Conservation (phyloP, 2,113 vertebrate species). For the Proterorhinus semilunaris region DNA sequence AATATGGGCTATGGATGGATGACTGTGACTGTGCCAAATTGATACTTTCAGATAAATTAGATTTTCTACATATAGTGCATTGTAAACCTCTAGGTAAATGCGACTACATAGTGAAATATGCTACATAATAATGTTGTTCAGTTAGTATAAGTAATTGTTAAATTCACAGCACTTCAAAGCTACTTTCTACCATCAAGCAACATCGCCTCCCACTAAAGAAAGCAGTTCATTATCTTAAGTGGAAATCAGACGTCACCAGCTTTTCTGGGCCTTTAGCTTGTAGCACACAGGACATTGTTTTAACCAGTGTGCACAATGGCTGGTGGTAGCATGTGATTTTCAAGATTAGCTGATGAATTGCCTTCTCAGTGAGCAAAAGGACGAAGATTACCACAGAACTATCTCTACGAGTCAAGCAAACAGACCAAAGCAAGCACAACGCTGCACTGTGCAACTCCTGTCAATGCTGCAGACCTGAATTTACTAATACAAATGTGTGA, state of each 20-base stretch:
- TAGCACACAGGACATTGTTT: not conserved
- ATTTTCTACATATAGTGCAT: too few relatives aligned
- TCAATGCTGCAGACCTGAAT: not conserved
- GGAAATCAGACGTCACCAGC: conserved; percentile 47
- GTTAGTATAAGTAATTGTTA: conserved; percentile 4
- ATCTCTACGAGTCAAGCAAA: conserved; percentile 62
- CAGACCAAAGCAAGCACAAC: conserved; percentile 58
- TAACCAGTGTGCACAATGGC: conserved; percentile 1
- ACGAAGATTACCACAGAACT: conserved; percentile 42
- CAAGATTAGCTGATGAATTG: conserved; percentile 53
- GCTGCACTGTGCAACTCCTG: not conserved
- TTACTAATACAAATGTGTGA: not conserved
- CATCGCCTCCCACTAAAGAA: conserved; percentile 48
- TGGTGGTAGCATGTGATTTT: conserved; percentile 17
- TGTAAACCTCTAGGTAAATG: not conserved
- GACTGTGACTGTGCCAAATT: too few relatives aligned
- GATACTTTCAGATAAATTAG: too few relatives aligned
- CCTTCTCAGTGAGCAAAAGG: conserved; percentile 49
- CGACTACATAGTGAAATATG: not conserved
- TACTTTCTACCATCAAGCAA: conserved; percentile 53
- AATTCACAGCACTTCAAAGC: not conserved
- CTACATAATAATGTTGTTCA: not conserved
- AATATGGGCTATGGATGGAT: too few relatives aligned
- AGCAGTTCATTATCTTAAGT: conserved; percentile 47
- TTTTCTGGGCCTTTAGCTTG: not conserved